Base-by-base conservation (phyloP, 2,797 vertebrate genomes). In the Macropodus opercularis region DNA sequence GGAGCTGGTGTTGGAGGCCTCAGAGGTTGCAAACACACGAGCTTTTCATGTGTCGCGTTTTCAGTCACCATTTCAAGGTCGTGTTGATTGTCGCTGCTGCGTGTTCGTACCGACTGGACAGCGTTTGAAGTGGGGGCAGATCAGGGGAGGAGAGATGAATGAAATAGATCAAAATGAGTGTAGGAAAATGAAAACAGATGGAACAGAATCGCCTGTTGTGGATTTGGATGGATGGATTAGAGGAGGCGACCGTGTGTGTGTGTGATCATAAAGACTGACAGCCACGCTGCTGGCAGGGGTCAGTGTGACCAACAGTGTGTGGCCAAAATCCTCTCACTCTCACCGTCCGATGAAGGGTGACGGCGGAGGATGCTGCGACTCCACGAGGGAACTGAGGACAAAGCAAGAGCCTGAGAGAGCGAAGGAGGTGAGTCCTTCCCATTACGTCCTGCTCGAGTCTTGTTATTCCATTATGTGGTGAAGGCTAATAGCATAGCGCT, bases 151-250 rank as follows among this genome's bases (percentile, higher is more conserved):
- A 41, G 55, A 38, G 42, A 53, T 72, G 64, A 64, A 61, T 63
- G 53, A 54, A 74, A 69, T 8, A 2, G 42, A 82, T 66, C 47
- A 68, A 72, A 77, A 81, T 72, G 67, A 81, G 57, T 72, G 62
- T 17, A 65, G 59, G 72, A 80, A 71, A 87, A 89, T 89, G 84
- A 78, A 83, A 89, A 79, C 89, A 89, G 90, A 91, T 90, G 88
- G 87, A 87, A 74, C 32, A 44, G 67, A 77, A 72, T 66, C 69
- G 75, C 80, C 73, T 78, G 66, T 67, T 81, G 71, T 85, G 87
- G 90, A 90, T 91, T 91, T 88, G 77, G 82, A 67, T 62, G 17
- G 69, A 63, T 76, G 85, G 91, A 91, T 91, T 92, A 90, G 84
- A 83, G 53, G 63, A 48, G 61, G 29, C 36, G 46, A 26, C 51